Conservation (phyloP, 92 coral and sea anemone species). For the Phenganax subtilis region DNA sequence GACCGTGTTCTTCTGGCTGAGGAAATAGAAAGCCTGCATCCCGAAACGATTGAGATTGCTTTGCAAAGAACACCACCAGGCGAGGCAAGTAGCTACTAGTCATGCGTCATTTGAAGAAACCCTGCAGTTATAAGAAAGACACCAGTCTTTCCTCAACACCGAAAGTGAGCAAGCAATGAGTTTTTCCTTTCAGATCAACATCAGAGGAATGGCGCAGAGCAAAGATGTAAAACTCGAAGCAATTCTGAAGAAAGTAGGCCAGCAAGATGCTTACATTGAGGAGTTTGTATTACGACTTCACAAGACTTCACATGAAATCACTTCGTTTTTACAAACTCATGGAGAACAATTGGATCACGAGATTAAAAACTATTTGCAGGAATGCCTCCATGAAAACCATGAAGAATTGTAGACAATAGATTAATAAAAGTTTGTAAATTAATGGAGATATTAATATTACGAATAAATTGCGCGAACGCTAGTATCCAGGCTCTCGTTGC, state of each 20-base stretch:
- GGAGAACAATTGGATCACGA: slow-evolving; percentile 39
- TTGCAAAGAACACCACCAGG: slow-evolving; percentile 78
- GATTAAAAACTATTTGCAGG: slow-evolving; percentile 51
- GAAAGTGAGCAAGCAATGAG: too few relatives aligned
- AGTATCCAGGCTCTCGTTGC: neutral
- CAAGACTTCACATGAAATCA: slow-evolving; percentile 17
- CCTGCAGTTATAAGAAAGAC: too few relatives aligned
- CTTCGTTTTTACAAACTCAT: slow-evolving; percentile 49
- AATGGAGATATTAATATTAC: too few relatives aligned
- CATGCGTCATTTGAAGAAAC: too few relatives aligned
- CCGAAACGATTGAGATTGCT: slow-evolving; percentile 65
- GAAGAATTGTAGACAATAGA: neutral
- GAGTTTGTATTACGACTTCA: slow-evolving; percentile 15
- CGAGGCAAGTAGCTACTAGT: slow-evolving; percentile 49
- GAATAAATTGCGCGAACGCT: neutral
- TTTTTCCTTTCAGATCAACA: slow-evolving; percentile 59
- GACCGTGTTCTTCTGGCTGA: slow-evolving; percentile 59
- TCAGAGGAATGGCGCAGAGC: slow-evolving; percentile 61
- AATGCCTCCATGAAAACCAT: slow-evolving; percentile 1
- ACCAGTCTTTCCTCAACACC: too few relatives aligned
- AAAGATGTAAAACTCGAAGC: slow-evolving; percentile 41
- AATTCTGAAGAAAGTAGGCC: slow-evolving; percentile 41
- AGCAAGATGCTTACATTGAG: slow-evolving; percentile 55
- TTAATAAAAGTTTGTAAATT: too few relatives aligned
- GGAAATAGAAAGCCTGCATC: slow-evolving; percentile 55